These are phyloP conservation scores for Chondrosia reniformis DNA, from an alignment of 37 sponge, comb jelly and placozoan genomes.

Conservation along the genomic window DNA sequence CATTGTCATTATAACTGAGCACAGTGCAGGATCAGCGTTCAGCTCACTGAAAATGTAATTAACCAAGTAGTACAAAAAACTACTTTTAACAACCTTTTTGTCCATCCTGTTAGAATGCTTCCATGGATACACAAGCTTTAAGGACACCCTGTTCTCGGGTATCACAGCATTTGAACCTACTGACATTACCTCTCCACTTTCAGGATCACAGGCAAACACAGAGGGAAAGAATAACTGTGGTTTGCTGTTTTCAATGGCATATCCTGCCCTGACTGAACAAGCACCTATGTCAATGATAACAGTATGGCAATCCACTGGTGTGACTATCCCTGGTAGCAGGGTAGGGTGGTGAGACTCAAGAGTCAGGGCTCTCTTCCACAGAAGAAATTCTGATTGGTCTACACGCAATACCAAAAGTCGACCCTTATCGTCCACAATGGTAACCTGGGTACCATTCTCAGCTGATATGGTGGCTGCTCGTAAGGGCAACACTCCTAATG, in stretches of 20 bases:
- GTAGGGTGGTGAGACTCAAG: constrained; percentile 70
- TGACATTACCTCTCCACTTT: constrained; percentile 17
- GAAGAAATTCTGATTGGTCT: constrained; percentile 20
- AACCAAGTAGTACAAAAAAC: constrained; percentile 6
- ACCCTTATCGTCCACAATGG: constrained; percentile 14
- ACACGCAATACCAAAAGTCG: constrained; percentile 42
- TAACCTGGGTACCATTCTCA: constrained; percentile 28
- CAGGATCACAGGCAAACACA: constrained; percentile 48
- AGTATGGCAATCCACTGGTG: constrained; percentile 10
- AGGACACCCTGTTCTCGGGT: constrained; percentile 29
- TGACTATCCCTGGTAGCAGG: not conserved
- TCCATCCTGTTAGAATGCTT: constrained; percentile 44
- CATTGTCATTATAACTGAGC: constrained; percentile 29
- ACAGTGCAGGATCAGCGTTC: constrained; percentile 25
- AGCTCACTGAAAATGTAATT: constrained; percentile 8
- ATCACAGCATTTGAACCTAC: constrained; percentile 51
- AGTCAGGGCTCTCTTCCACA: constrained; percentile 47
- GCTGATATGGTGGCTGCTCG: constrained; percentile 25
- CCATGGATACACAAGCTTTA: constrained; percentile 49
- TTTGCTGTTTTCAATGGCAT: constrained; percentile 47
- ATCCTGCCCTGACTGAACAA: constrained; percentile 72
- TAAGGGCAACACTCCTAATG: constrained; percentile 37
- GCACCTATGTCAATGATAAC: constrained; percentile 78
- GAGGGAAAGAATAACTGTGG: constrained; percentile 79
- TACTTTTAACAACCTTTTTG: not conserved